A percentile compares a stretch with the other conserved stretches of the same genome.
phyloP scores from a whole-genome alignment of 2,113 vertebrate genomes.

The Gobiocypris rarus region DNA sequence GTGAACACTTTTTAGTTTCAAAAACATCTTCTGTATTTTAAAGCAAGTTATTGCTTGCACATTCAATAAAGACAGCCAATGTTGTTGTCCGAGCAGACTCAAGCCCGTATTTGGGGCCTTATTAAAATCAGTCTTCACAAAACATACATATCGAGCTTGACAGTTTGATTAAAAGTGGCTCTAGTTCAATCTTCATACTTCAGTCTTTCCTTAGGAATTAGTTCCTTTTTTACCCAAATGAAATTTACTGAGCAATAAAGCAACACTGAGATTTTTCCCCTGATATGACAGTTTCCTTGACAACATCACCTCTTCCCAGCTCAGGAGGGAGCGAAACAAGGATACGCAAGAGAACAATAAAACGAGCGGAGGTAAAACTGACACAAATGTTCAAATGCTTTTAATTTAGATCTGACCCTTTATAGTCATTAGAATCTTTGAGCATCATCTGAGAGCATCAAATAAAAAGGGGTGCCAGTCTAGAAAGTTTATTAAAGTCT shows the following conservation, averaged over 20 bases:
- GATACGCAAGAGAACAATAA: slow-evolving; percentile 16
- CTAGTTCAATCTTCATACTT: neutral
- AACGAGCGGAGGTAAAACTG: neutral
- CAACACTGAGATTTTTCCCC: slow-evolving; percentile 25
- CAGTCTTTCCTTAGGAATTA: slow-evolving; percentile 28
- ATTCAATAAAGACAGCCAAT: neutral
- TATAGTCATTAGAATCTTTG: slow-evolving; percentile 16
- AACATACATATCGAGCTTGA: slow-evolving; percentile 24
- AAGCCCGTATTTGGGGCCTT: neutral
- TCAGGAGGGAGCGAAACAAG: neutral
- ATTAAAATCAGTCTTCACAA: slow-evolving; percentile 27
- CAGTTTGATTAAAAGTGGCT: slow-evolving; percentile 42
- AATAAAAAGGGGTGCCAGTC: neutral
- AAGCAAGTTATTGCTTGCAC: neutral
- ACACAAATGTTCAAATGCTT: slow-evolving; percentile 17
- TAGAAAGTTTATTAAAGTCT: slow-evolving; percentile 10
- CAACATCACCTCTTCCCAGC: slow-evolving; percentile 37
- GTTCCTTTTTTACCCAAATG: slow-evolving; percentile 43
- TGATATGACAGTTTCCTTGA: slow-evolving; percentile 60
- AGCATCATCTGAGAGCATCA: neutral
- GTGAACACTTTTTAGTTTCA: neutral
- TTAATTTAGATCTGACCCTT: slow-evolving; percentile 18
- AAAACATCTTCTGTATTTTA: slow-evolving; percentile 14
- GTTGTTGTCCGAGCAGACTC: neutral
- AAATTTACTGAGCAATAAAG: slow-evolving; percentile 49